phyloP scores from a whole-genome alignment of 2,888 invertebrate species.

The Chromoteleia sp. region DNA sequence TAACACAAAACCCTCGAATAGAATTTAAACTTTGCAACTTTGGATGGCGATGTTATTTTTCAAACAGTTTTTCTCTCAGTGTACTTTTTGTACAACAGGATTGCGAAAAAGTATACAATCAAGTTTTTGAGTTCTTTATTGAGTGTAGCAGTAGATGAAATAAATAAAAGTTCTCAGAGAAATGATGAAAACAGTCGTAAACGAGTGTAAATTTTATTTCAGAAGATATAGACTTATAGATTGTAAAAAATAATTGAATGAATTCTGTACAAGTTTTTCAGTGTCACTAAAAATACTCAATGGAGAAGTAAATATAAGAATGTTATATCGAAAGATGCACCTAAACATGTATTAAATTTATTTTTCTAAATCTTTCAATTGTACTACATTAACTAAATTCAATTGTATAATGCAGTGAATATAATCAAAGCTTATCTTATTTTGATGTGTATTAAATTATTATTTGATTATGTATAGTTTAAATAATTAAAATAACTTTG shows the following conservation, averaged over 20 bases:
- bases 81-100: background rate
- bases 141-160: background rate
- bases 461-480: too few species aligned
- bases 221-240: background rate
- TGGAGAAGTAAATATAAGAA: background rate
- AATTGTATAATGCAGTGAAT: too few species aligned
- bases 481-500: too few species aligned
- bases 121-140: conserved; percentile 10
- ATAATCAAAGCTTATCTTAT: too few species aligned
- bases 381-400: too few species aligned
- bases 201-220: conserved; percentile 8
- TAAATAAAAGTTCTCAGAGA: conserved; percentile 10
- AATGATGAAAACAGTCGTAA: background rate
- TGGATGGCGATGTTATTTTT: conserved; percentile 3
- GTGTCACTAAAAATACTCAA: background rate
- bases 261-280: background rate
- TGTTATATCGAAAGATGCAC: background rate
- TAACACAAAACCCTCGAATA: background rate
- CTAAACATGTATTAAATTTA: too few species aligned
- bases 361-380: too few species aligned
- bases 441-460: too few species aligned
- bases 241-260: conserved; percentile 5
- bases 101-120: background rate
- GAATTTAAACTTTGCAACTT: background rate
- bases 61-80: conserved; percentile 11